Base-by-base conservation (phyloP, 2,888 invertebrate genomes). In the Arge pagana region DNA sequence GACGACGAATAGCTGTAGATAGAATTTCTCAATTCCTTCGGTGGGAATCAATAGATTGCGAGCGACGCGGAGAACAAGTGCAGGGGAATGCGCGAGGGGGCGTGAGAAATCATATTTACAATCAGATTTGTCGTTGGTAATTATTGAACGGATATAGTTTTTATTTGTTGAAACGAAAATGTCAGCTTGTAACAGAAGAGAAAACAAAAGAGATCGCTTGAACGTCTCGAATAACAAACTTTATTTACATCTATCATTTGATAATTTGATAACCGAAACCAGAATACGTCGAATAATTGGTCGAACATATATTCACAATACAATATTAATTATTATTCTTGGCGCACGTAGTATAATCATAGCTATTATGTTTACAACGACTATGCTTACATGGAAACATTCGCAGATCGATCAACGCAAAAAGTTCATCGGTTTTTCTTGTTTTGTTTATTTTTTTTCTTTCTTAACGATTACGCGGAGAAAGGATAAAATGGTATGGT, bases 231-330 rank as follows among this genome's bases (percentile, higher is more conserved):
- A 70, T 71, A 72, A 72, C 71, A 72, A 72, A 72, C 61, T 70
- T 71, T 72, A 73, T 73, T 73, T 71, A 72, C 70, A 73, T 67
- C 64, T 57, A 62, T 59, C 63, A 67, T 55, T 61, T 64, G 60
- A 61, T 65, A 64, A 62, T 60, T 66, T 59, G 49, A 64, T 66
- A 61, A 68, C 65, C 68, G 58, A 67, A 66, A 68, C 63, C 63
- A 65, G 54, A 58, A 55, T 55, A 56, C 45, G 42, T 54, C 41
- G 50, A 35, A 54, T 40, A 51, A 43, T 51, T 41, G 50, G 42
- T 42, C n/a, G 31, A 51, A 51, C 50, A 43, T 26, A 51, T 45
- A 42, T 51, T 43, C 50, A 51, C 50, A 35, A 51, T 51, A 51
- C 50, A 43, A 41, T 51, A 36, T 43, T 41, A 51, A 51, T 51